phyloP scores from a whole-genome alignment of 2,113 vertebrate genomes.

The Antennarius striatus region DNA sequence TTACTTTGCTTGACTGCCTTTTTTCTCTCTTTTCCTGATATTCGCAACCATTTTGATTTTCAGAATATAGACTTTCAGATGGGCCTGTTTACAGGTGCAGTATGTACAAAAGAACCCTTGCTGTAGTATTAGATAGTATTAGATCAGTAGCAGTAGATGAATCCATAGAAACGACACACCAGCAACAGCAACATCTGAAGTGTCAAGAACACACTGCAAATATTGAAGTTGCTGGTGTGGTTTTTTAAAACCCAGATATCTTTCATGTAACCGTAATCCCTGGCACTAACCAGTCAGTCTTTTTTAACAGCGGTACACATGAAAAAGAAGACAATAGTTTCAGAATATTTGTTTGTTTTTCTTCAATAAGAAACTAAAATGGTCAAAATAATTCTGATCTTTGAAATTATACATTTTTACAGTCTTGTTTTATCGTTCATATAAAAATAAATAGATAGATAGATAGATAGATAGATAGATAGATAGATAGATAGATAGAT shows the following conservation, averaged over 20 bases:
- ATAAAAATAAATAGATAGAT: too few relatives aligned
- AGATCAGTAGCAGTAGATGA: conserved; percentile 45
- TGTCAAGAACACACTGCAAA: background rate
- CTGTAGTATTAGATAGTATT: conserved; percentile 47
- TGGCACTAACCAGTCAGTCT: conserved; percentile 14
- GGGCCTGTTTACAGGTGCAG: conserved; percentile 81
- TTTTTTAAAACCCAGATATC: conserved; percentile 17
- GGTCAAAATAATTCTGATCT: background rate
- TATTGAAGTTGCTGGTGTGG: conserved; percentile 28
- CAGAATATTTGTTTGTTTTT: background rate
- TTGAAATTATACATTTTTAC: background rate
- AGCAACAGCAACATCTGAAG: conserved; percentile 14
- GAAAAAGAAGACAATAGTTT: too few relatives aligned
- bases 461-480: too few relatives aligned
- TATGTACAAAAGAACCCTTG: conserved; percentile 35
- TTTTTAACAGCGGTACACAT: too few relatives aligned
- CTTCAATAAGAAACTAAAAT: background rate
- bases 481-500: too few relatives aligned
- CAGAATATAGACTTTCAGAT: conserved; percentile 84
- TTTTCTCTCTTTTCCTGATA: conserved; percentile 37
- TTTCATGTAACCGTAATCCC: too few relatives aligned
- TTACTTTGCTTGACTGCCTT: conserved; percentile 5
- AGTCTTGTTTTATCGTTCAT: background rate
- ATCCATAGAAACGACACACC: conserved; percentile 23
- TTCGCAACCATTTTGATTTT: conserved; percentile 64